Evolutionary conservation across 1,140 invertebrate species (phyloP), one percentile per base, ranked within the genome.

Genomic region (Steinernema feltiae): DNA sequence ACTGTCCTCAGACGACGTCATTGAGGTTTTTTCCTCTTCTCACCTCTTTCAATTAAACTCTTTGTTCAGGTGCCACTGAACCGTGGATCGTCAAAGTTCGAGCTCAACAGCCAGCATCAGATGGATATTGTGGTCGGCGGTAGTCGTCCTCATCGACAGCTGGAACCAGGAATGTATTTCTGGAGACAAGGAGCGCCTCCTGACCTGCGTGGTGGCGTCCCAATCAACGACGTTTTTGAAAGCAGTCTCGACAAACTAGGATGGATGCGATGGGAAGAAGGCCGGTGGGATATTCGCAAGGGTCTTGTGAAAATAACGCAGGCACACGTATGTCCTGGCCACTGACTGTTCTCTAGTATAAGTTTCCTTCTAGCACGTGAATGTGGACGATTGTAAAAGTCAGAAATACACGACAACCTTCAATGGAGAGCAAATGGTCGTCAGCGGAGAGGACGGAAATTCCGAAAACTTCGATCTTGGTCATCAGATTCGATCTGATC

Each of bases 141-240:
- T 1, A 74, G 80, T 30, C 63, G 74, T 0, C 82, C 82, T 17
- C 75, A 84, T 32, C 71, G 77, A 30, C 76, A 80, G 72, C 70
- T 84, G 21, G 80, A 78, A 63, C 80, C 82, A 21, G 82, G 80
- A 31, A 75, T 82, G 48, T 83, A 83, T 70, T 83, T 83, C 72
- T 75, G 69, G 32, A 70, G 73, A 72, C 73, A 83, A 32, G 82
- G 27, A 76, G n/a, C 32, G n/a, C 46, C 17, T n/a, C 27, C 35
- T 29, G 63, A 75, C 24, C 53, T 84, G 12, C 70, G 78, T 15
- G 75, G 74, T 31, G 78, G 75, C 2, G 41, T 79, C 30, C 30
- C 74, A 0, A 15, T 83, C 27, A 83, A 83, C 72, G 82, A 76
- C 32, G 31, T 83, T 21, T 46, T 48, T 27, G 82, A 83, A 48